These are phyloP conservation scores for Acronicta alni DNA, from an alignment of 2,888 invertebrate genomes.

Conservation along the genomic window DNA sequence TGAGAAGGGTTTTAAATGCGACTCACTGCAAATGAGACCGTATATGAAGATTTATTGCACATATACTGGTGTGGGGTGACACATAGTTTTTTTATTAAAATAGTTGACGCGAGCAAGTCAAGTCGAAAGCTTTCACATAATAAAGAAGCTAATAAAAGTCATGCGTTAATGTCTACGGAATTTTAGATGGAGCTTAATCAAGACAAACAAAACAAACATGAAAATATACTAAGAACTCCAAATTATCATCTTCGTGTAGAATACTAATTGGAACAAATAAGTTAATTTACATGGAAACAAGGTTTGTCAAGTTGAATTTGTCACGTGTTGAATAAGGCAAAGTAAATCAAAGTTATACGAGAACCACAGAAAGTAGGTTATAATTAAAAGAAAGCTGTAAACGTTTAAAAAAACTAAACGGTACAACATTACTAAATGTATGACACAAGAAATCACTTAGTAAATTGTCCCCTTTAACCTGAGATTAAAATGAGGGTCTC, in stretches of 20 bases:
- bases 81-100: slow-evolving; percentile 27
- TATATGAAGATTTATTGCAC: slow-evolving; percentile 73
- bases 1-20: slow-evolving; percentile 81
- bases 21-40: slow-evolving; percentile 79
- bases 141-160: slow-evolving; percentile 11
- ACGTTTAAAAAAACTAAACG: slow-evolving; percentile 33
- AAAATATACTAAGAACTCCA: slow-evolving; percentile 28
- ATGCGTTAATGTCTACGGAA: slow-evolving; percentile 6
- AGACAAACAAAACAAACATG: slow-evolving; percentile 32
- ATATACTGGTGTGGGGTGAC: slow-evolving; percentile 56
- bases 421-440: slow-evolving; percentile 25
- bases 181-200: slow-evolving; percentile 8
- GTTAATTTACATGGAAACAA: slow-evolving; percentile 42
- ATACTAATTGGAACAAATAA: slow-evolving; percentile 45
- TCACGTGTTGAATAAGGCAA: slow-evolving; percentile 29
- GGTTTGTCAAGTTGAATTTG: slow-evolving; percentile 32
- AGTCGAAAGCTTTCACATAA: neutral
- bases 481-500: slow-evolving; percentile 37
- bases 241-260: slow-evolving; percentile 37
- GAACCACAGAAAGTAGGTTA: slow-evolving; percentile 13
- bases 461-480: slow-evolving; percentile 45
- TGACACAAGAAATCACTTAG: slow-evolving; percentile 52
- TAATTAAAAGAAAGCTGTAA: slow-evolving; percentile 34
- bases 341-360: slow-evolving; percentile 38
- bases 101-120: neutral